Conservation (phyloP, 53 echinoderm and acorn worm species). For the Temnopleurus reevesii region DNA sequence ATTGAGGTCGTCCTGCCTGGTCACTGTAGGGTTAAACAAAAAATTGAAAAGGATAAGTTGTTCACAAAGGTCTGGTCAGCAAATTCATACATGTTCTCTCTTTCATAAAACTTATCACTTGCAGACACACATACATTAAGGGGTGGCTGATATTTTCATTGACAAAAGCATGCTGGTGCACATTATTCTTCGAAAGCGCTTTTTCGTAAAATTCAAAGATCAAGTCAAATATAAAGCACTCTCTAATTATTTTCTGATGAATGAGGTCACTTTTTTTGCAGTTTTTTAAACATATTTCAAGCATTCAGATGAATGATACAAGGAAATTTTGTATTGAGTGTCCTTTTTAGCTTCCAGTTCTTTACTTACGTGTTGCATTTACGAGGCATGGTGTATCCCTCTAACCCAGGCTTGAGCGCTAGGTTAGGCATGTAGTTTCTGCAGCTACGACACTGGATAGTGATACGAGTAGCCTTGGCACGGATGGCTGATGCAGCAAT, state of each 20-base stretch:
- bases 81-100: background rate
- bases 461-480: slow-evolving; percentile 93
- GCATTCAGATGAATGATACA: too few relatives aligned
- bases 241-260: too few relatives aligned
- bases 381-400: slow-evolving; percentile 89
- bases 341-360: too few relatives aligned
- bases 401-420: slow-evolving; percentile 88
- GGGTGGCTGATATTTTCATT: too few relatives aligned
- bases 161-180: too few relatives aligned
- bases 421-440: slow-evolving; percentile 90
- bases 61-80: background rate
- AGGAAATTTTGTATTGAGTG: too few relatives aligned
- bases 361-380: slow-evolving; percentile 96
- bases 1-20: slow-evolving; percentile 85
- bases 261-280: too few relatives aligned
- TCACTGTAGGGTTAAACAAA: slow-evolving; percentile 63
- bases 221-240: too few relatives aligned
- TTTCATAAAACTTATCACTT: background rate
- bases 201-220: too few relatives aligned
- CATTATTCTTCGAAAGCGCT: too few relatives aligned
- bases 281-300: too few relatives aligned
- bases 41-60: background rate
- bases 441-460: slow-evolving; percentile 94
- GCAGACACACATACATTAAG: too few relatives aligned
- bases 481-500: slow-evolving; percentile 92